phyloP scores from a whole-genome alignment of 2,113 vertebrate species.

The Tragulus kanchil region DNA sequence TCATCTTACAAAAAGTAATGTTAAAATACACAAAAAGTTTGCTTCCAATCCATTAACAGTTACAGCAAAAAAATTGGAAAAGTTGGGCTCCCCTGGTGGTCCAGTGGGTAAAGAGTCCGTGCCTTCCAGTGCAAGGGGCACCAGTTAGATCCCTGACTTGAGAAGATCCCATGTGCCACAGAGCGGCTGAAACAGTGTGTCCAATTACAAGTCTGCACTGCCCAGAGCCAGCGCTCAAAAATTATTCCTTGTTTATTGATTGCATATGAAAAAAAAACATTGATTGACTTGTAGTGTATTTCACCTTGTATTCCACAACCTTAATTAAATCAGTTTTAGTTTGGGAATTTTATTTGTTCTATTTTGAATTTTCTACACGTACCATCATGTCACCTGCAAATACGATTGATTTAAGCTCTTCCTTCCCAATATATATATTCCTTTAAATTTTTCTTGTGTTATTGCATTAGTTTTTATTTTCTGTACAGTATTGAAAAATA shows the following conservation, averaged over 20 bases:
- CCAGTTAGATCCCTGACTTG: too few relatives aligned
- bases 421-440: background rate
- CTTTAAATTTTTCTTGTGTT: background rate
- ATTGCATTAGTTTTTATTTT: background rate
- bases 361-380: background rate
- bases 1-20: background rate
- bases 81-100: too few relatives aligned
- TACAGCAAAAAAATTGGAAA: too few relatives aligned
- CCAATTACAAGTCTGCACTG: too few relatives aligned
- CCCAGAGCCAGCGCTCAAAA: too few relatives aligned
- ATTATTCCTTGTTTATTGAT: background rate
- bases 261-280: background rate
- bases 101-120: too few relatives aligned
- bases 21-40: background rate
- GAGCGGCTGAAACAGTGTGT: too few relatives aligned
- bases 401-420: background rate
- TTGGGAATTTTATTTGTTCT: background rate
- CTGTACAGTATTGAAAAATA: background rate
- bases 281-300: background rate
- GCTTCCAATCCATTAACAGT: background rate
- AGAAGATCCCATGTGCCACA: too few relatives aligned
- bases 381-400: background rate
- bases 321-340: background rate
- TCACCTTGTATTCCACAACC: background rate
- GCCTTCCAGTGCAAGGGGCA: too few relatives aligned